Evolutionary conservation across 2,888 invertebrate species (phyloP).

Genomic region (Tridacna crocea): DNA sequence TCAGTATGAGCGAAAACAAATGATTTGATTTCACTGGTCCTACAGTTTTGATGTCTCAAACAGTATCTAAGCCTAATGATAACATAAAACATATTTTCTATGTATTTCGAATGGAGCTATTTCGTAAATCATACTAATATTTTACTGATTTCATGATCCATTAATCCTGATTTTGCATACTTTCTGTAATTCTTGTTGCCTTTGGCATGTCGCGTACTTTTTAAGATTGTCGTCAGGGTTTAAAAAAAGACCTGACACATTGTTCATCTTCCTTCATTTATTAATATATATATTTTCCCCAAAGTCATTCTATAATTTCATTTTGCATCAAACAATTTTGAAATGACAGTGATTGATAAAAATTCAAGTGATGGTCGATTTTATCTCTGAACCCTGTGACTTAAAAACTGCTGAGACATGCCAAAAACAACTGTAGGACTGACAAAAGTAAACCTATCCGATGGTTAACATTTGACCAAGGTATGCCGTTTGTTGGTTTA

Average conservation of each 20-base stretch:
- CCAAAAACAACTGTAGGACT: slow-evolving; percentile 25
- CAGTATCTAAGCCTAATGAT: slow-evolving; percentile 11
- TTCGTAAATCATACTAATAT: no score
- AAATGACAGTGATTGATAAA: no score
- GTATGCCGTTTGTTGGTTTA: slow-evolving; percentile 5
- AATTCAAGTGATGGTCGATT: not conserved
- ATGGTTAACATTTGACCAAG: not conserved
- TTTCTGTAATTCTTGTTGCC: slow-evolving; percentile 1
- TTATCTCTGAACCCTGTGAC: slow-evolving; percentile 1
- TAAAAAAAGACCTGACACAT: no score
- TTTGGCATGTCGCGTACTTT: slow-evolving; percentile 21
- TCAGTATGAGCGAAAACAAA: not conserved
- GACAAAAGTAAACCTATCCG: not conserved
- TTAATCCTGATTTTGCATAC: slow-evolving; percentile 2
- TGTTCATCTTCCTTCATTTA: no score
- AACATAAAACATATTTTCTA: not conserved
- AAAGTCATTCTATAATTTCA: no score
- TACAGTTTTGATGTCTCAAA: slow-evolving; percentile 26
- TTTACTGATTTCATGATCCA: no score
- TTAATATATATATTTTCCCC: no score
- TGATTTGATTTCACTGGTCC: not conserved
- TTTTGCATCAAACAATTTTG: no score
- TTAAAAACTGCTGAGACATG: slow-evolving; percentile 31
- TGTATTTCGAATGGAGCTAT: not conserved
- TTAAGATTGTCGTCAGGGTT: not conserved